Base-by-base conservation (phyloP, 2,113 vertebrate genomes). In the Crotalus viridis region DNA sequence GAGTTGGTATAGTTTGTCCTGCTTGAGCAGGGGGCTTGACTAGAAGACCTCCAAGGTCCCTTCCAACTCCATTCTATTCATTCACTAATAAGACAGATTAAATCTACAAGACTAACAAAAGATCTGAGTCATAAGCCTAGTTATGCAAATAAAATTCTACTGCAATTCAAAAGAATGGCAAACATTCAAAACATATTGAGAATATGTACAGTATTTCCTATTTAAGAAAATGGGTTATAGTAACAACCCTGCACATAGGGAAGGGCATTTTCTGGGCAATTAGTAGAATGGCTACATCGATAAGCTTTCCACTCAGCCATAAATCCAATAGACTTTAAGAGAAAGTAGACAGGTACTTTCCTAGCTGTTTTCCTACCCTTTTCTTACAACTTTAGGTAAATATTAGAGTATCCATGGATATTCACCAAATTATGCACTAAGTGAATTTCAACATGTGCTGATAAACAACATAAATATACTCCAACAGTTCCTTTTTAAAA, bases 181-280 rank as follows among this genome's bases (percentile, higher is more conserved):
- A 93, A 22, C 0, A 0, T 8, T 26, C 0, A 4, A 59, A 87
- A 74, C 19, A 46, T 93, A 90, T 91, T 93, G 85, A 5, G 28
- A 64, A 28, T 64, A 92, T 81, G 56, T 10, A 51, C 48, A 51
- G 48, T 51, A 87, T 94, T 94, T 85, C 91, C 55, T 93, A 24
- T 89, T 91, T 87, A 21, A 94, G 24, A 52, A 57, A 94, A 96
- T 94, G 15, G 2, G 95, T 95, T 95, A 89, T 19, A 17, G 86
- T 48, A 87, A 91, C n/a, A 93, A 92, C 89, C 93, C 89, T 33
- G 43, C 93, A 46, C 52, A 91, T 88, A 19, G 61, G 93, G 85
- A 94, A 94, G 94, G 92, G 59, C n/a, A 94, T 90, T 89, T 93
- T 55, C 52, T 92, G 85, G 61, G 19, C 13, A 91, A 92, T 95